Base-by-base conservation (phyloP, 2,113 vertebrate species). In the Butorides virescens region DNA sequence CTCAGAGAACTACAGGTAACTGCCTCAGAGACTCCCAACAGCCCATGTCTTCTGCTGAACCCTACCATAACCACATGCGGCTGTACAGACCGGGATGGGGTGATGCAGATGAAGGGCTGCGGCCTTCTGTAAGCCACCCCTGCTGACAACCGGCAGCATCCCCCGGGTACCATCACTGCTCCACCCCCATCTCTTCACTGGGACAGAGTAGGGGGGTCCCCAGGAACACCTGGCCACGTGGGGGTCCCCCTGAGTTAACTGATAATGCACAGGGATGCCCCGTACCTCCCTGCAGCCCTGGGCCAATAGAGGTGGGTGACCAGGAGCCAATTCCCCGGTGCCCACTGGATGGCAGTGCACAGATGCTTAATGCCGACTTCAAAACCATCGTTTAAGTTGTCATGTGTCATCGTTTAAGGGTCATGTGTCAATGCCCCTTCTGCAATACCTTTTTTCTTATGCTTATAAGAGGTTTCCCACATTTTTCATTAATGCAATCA, bases 311-410 rank as follows among this genome's bases (percentile, higher is more conserved):
- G 8, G 15, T 5, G 49, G 29, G 55, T 6, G 4, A 6, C 63
- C 36, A 27, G 63, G 36, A 71, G 44, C 21, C 37, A 46, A 34
- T 80, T 79, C 75, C 68, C 59, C 58, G 7, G 22, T 5, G 55
- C 67, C 94, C 91, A 26, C 92, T 93, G 92, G 96, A 86, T 97
- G 97, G 95, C 96, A 88, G 92, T 53, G 94, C 56, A 63, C 62
- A 44, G 59, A 93, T 47, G 42, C 80, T 86, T 13, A 70, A 68
- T 4, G 34, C 58, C 3, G 0, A 34, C 32, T 39, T 14, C 8
- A 39, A 93, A 70, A 46, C 18, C 5, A 15, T 22, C 42, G 26
- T 53, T 53, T 34, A 75, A 58, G 13, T 27, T 58, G 67, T 50
- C 21, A n/a, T n/a, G n/a, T n/a, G n/a, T n/a, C n/a, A n/a, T n/a